Evolutionary conservation across 1,140 invertebrate species (phyloP).

Genomic region (Drusus annulatus): DNA sequence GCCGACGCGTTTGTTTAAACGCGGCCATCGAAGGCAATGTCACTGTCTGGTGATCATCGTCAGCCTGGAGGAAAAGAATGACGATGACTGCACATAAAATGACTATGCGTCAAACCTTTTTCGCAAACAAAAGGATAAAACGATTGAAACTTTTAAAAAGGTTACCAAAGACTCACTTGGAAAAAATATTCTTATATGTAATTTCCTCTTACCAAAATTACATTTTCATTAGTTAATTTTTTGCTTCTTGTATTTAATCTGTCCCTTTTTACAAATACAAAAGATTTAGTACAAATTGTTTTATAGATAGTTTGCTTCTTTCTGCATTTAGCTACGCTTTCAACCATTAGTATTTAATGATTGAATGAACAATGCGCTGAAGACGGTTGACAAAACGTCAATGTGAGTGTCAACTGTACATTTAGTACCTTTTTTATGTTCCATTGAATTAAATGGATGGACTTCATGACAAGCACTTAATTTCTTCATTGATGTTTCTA

Average conservation of each 20-base stretch:
- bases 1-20: constrained; percentile 5
- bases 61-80: not conserved
- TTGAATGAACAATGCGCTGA: constrained; percentile 16
- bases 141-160: too few species aligned
- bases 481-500: not conserved
- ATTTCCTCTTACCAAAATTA: too few species aligned
- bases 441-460: constrained; percentile 9
- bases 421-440: constrained; percentile 1
- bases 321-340: constrained; percentile 39
- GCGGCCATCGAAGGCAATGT: constrained; percentile 16
- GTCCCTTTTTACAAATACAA: too few species aligned
- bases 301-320: too few species aligned
- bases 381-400: constrained; percentile 9
- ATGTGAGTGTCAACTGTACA: not conserved
- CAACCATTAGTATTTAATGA: constrained; percentile 20
- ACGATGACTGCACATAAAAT: too few species aligned
- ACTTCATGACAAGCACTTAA: constrained; percentile 2
- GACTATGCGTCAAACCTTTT: too few species aligned
- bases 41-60: not conserved
- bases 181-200: too few species aligned
- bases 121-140: too few species aligned
- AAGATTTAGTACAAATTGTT: too few species aligned
- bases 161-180: too few species aligned
- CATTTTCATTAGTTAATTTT: too few species aligned
- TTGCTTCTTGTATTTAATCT: too few species aligned